A percentile compares a stretch with the other conserved stretches of the same genome.
These are phyloP conservation scores for Maniola jurtina DNA, from an alignment of 1,140 invertebrate genomes.

Conservation along the genomic window DNA sequence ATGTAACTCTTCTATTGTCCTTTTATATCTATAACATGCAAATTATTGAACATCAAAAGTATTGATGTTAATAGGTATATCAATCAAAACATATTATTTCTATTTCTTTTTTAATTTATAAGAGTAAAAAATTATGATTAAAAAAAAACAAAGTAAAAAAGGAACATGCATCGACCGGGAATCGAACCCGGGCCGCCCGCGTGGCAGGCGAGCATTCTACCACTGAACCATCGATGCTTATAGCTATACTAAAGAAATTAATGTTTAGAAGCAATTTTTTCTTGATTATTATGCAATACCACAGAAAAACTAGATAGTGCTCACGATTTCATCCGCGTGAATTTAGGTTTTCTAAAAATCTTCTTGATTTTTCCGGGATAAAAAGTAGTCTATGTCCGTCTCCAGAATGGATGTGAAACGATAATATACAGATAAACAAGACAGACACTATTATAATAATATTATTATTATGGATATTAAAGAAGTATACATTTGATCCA, in stretches of 20 bases:
- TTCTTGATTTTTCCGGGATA: too few relatives aligned
- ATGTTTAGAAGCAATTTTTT: not conserved
- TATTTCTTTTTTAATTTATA: conserved; percentile 8
- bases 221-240: conserved; percentile 92
- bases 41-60: conserved; percentile 13
- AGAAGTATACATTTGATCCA: too few relatives aligned
- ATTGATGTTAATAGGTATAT: not conserved
- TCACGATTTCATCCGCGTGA: too few relatives aligned
- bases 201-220: conserved; percentile 96
- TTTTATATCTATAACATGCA: conserved; percentile 54
- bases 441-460: too few relatives aligned
- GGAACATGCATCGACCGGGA: conserved; percentile 86
- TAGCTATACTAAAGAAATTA: not conserved
- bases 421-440: too few relatives aligned
- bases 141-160: conserved; percentile 48
- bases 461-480: too few relatives aligned
- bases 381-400: too few relatives aligned
- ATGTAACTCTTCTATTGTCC: conserved; percentile 61
- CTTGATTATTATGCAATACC: not conserved
- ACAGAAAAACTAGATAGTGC: not conserved
- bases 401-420: too few relatives aligned
- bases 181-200: conserved; percentile 95
- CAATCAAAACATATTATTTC: not conserved
- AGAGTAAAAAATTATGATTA: conserved; percentile 13
- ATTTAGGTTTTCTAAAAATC: too few relatives aligned